These are phyloP conservation scores for Hypsibius dujardini DNA, from an alignment of 1,140 invertebrate species.

Conservation along the genomic window DNA sequence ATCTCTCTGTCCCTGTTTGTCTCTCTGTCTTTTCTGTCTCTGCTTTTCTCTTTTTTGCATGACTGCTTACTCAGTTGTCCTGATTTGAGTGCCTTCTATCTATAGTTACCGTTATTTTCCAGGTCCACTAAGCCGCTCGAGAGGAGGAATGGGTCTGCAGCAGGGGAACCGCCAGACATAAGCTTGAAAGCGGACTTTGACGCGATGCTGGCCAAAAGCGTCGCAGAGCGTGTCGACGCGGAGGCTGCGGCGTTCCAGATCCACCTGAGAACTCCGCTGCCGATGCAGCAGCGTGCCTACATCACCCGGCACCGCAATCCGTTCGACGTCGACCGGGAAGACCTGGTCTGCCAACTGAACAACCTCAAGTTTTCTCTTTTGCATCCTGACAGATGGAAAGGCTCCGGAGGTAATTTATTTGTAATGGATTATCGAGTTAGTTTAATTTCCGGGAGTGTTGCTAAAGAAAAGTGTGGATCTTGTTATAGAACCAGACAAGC, in stretches of 20 bases:
- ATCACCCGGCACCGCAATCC: neutral
- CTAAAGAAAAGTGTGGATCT: neutral
- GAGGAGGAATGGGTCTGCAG: too few relatives aligned
- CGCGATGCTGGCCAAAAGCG: neutral
- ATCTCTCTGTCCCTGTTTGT: too few relatives aligned
- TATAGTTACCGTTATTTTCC: too few relatives aligned
- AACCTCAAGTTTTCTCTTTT: slow-evolving; percentile 4
- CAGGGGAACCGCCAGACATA: too few relatives aligned
- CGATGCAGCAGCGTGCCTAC: neutral
- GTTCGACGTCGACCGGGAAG: slow-evolving; percentile 15
- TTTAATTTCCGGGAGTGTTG: too few relatives aligned
- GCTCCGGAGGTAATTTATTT: neutral
- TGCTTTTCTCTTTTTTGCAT: too few relatives aligned
- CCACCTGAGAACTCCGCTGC: neutral
- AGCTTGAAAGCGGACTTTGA: neutral
- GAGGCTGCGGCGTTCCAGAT: neutral
- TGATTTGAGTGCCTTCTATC: too few relatives aligned
- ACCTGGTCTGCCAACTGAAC: neutral
- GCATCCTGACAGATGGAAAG: slow-evolving; percentile 10
- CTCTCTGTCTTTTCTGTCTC: too few relatives aligned
- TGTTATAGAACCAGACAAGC: slow-evolving; percentile 61
- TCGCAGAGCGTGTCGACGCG: neutral
- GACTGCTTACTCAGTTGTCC: too few relatives aligned
- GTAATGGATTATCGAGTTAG: too few relatives aligned
- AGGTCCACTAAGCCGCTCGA: too few relatives aligned